Base-by-base conservation (phyloP, 2,888 invertebrate genomes). In the Drosophila helvetica region DNA sequence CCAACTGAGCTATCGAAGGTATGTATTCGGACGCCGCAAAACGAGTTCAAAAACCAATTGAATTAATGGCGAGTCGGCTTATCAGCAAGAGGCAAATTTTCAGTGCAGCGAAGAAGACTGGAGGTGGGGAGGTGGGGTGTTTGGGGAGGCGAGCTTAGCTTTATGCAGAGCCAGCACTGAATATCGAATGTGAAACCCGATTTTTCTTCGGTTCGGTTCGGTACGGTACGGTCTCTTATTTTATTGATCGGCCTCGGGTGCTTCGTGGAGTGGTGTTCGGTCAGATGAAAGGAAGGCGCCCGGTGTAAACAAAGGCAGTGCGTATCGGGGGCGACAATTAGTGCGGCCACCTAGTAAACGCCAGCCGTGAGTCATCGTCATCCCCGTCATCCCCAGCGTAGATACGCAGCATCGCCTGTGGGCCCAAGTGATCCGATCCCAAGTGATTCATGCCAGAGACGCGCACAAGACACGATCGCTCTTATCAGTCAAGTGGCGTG, bases 1-100 rank as follows among this genome's bases (percentile, higher is more conserved):
- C 90, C 90, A 90, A 89, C 90, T 90, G 90, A 90, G 89, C 90
- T 90, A 89, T 90, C 90, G 90, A 90, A 90, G 90, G 90, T 77
- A 58, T 67, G 67, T 78, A 57, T 8, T 10, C 7, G 0, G 0
- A 0, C 0, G 6, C 1, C 61, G 68, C 65, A 60, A 77, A 79
- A 62, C 70, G 45, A 51, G 64, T 43, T 69, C 56, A 61, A 64
- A 60, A 61, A 22, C 55, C 51, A 54, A 18, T 17, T 48, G 12
- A 61, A 51, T 54, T 19, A 57, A 60, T 30, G 51, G 43, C 56
- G 55, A 64, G n/a, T n/a, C n/a, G n/a, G n/a, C 60, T 67, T 67
- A 74, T 72, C 74, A 47, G 58, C 18, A n/a, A 48, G 33, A 54
- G 51, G 25, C 27, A 52, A 54, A 66, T 57, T 65, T 48, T 53